Conservation (phyloP, 2,797 vertebrate genomes). For the Mormyrus proboscirostris region DNA sequence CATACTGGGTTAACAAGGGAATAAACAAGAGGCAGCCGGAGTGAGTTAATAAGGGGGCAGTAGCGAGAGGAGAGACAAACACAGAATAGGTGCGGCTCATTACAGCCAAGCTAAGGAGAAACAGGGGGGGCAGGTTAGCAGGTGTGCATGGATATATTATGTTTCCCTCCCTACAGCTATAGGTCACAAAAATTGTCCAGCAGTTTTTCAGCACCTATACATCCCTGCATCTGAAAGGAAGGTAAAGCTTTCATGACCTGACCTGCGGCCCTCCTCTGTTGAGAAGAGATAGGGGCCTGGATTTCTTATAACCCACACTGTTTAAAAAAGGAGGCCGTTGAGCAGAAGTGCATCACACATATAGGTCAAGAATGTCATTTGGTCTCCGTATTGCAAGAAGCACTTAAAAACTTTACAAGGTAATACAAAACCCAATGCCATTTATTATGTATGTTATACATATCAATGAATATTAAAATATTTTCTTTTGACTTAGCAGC, state of each 20-base stretch:
- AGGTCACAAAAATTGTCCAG: background rate
- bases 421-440: background rate
- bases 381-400: background rate
- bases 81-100: background rate
- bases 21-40: background rate
- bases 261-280: background rate
- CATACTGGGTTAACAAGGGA: background rate
- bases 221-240: background rate
- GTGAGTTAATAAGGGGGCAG: background rate
- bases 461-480: background rate
- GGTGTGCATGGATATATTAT: too few relatives aligned
- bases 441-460: background rate
- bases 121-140: too few relatives aligned
- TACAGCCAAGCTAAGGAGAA: background rate
- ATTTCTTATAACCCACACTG: background rate
- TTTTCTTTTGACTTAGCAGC: background rate
- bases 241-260: background rate
- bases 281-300: background rate
- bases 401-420: background rate
- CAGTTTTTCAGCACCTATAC: background rate
- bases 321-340: background rate
- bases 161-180: too few relatives aligned
- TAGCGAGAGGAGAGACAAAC: background rate
- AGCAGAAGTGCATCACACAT: background rate
- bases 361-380: background rate